phyloP scores from a whole-genome alignment of 2,113 vertebrate genomes.

The Scatophagus argus region DNA sequence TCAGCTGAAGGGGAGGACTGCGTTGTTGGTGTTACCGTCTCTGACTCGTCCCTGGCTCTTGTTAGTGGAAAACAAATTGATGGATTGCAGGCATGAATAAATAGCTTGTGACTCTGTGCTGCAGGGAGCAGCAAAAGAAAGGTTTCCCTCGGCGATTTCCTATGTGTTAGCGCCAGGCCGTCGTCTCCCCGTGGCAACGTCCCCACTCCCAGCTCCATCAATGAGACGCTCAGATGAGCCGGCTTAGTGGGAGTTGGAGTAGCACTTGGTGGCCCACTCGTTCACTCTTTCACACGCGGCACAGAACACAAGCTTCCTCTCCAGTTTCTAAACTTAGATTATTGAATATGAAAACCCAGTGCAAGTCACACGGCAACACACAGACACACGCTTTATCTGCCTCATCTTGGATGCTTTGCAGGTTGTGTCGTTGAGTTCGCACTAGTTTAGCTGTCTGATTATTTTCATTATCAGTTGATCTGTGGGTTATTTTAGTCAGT shows the following conservation, averaged over 20 bases:
- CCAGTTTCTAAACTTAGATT: constrained; percentile 19
- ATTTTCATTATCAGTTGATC: background rate
- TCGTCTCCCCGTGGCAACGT: constrained; percentile 28
- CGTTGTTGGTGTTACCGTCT: background rate
- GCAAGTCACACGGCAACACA: constrained; percentile 14
- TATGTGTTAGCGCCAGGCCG: constrained; percentile 19
- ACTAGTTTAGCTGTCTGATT: background rate
- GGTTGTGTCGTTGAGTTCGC: background rate
- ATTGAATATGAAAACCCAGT: background rate
- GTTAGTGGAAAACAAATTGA: constrained; percentile 29
- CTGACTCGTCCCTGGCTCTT: constrained; percentile 19
- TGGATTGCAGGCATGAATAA: constrained; percentile 19
- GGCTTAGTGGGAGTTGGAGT: constrained; percentile 37
- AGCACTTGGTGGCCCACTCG: constrained; percentile 25
- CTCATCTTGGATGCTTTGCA: background rate
- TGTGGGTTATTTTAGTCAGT: background rate
- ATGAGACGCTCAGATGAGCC: constrained; percentile 8
- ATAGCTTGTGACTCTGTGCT: background rate
- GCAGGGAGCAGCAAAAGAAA: constrained; percentile 1
- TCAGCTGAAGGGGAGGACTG: background rate
- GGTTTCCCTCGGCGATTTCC: constrained; percentile 33
- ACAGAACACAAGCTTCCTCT: constrained; percentile 16
- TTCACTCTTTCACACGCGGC: background rate
- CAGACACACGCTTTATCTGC: background rate
- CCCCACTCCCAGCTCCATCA: constrained; percentile 15